A percentile compares a stretch with the other conserved stretches of the same genome.
Evolutionary conservation across 2,113 vertebrate genomes (phyloP).

Genomic region (Dromaius novaehollandiae): DNA sequence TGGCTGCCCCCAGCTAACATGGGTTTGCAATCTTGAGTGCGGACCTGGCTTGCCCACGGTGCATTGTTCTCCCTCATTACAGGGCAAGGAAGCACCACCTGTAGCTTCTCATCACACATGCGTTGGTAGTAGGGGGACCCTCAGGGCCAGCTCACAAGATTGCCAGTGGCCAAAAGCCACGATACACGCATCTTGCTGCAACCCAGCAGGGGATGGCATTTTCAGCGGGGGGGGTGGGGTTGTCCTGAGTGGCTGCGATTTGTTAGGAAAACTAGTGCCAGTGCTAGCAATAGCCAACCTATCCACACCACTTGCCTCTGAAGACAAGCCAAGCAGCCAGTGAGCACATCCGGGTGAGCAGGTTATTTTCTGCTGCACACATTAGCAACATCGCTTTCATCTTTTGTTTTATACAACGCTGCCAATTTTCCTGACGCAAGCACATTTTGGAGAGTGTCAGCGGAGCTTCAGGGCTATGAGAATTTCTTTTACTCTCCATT

Average conservation of each 20-base stretch:
- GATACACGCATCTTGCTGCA: background rate
- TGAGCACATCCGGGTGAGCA: background rate
- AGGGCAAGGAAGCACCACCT: background rate
- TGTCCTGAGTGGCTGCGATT: background rate
- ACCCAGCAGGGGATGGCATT: background rate
- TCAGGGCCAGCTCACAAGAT: background rate
- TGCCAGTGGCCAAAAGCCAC: background rate
- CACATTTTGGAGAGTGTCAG: background rate
- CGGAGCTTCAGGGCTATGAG: too few species aligned
- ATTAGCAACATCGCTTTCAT: too few species aligned
- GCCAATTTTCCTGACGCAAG: rapidly evolving
- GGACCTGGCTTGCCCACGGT: background rate
- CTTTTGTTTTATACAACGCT: background rate
- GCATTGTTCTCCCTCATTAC: background rate
- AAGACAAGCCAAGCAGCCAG: background rate
- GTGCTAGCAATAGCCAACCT: background rate
- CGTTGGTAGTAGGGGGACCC: background rate
- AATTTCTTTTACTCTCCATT: background rate
- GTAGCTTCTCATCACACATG: background rate
- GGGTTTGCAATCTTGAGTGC: background rate
- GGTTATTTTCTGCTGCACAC: background rate
- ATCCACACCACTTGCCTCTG: too few species aligned
- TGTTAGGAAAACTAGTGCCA: background rate
- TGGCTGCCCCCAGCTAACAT: too few species aligned
- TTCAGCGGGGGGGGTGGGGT: background rate